Percentiles rank a stretch among this genome's conserved stretches.
These are phyloP conservation scores for Yponomeuta cagnagella DNA, from an alignment of 2,888 invertebrate genomes.

Conservation along the genomic window DNA sequence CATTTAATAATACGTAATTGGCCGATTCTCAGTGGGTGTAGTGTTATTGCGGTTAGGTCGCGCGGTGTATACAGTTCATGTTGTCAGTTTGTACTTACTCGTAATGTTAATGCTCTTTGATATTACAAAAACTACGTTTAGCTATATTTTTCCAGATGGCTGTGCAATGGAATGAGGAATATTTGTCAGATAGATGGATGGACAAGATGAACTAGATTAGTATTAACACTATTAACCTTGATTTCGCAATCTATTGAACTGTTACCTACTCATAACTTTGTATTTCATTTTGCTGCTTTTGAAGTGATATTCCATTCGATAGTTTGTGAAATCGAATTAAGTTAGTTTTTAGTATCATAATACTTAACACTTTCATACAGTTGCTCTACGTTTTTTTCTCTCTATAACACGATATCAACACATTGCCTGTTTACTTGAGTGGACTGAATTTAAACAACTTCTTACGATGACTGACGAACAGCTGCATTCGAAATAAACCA, in stretches of 20 bases:
- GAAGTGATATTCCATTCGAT: constrained; percentile 5
- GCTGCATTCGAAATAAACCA: background rate
- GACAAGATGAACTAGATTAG: constrained; percentile 66
- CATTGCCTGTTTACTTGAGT: background rate
- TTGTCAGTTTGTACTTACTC: constrained; percentile 16
- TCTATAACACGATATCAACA: background rate
- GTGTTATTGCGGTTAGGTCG: constrained; percentile 1
- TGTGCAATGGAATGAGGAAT: constrained; percentile 71
- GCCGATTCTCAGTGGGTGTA: constrained; percentile 16
- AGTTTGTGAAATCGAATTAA: constrained; percentile 13
- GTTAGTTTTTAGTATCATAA: constrained; percentile 4
- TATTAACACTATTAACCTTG: constrained; percentile 49
- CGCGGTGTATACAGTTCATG: background rate
- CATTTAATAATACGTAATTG: constrained; percentile 30
- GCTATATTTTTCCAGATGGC: constrained; percentile 68
- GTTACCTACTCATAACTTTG: background rate
- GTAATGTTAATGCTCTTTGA: constrained; percentile 57
- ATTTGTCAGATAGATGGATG: constrained; percentile 71
- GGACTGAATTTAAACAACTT: background rate
- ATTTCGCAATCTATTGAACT: constrained; percentile 11
- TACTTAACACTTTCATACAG: constrained; percentile 37
- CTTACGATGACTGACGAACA: background rate
- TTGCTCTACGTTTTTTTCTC: constrained; percentile 35
- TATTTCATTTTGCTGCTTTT: background rate
- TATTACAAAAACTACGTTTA: constrained; percentile 70